Percentiles rank a stretch among this genome's conserved stretches.
Evolutionary conservation across 2,797 vertebrate species (phyloP).

Genomic region (Florisuga fusca): DNA sequence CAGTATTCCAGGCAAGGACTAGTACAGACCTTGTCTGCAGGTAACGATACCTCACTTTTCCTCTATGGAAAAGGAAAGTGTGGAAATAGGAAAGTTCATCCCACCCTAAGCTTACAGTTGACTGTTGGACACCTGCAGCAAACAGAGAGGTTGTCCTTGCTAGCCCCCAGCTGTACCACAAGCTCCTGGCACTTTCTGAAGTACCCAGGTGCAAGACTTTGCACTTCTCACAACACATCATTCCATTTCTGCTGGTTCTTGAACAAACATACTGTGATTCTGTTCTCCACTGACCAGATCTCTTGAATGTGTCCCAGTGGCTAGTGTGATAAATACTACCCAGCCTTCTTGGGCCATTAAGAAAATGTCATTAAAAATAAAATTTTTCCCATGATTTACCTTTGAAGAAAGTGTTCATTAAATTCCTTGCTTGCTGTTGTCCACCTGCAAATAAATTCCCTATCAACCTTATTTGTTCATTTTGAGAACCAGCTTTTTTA

Average conservation of each 20-base stretch:
- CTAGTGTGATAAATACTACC: neutral
- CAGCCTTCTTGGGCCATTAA: neutral
- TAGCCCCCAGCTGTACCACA: neutral
- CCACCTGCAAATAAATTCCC: neutral
- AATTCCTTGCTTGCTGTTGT: neutral
- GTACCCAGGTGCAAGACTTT: neutral
- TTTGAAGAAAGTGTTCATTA: neutral
- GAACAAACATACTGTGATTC: neutral
- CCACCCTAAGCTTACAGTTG: neutral
- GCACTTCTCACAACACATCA: neutral
- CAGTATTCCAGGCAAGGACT: neutral
- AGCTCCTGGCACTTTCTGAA: rapidly evolving
- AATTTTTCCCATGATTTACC: neutral
- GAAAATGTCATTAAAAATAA: neutral
- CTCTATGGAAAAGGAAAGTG: too few species aligned
- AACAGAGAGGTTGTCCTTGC: neutral
- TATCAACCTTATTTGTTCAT: neutral
- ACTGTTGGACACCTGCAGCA: neutral
- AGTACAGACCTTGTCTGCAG: neutral
- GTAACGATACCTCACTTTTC: neutral
- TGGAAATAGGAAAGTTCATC: neutral
- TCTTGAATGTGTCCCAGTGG: neutral
- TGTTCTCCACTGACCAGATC: neutral
- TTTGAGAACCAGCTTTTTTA: neutral
- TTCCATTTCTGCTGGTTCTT: neutral